These are phyloP conservation scores for Leptinotarsa juncta DNA, from an alignment of 2,888 invertebrate genomes.

Conservation along the genomic window DNA sequence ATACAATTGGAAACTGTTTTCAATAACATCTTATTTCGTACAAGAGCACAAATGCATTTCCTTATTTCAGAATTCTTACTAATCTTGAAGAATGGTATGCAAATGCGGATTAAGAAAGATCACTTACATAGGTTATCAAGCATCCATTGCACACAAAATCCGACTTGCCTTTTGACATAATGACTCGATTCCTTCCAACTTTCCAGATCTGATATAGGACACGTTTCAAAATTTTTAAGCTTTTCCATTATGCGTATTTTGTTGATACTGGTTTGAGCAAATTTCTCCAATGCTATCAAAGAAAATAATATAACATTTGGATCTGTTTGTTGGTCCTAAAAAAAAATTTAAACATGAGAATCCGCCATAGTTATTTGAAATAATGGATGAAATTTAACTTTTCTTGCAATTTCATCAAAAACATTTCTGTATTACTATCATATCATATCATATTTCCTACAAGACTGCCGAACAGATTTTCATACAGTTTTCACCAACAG, in stretches of 20 bases:
- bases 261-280: conserved; percentile 92
- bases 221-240: conserved; percentile 70
- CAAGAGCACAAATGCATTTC: too few relatives aligned
- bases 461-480: too few relatives aligned
- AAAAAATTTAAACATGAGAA: conserved; percentile 39
- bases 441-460: too few relatives aligned
- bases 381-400: too few relatives aligned
- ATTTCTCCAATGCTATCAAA: conserved; percentile 91
- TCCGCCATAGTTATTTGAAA: too few relatives aligned
- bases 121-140: conserved; percentile 89
- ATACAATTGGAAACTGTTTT: too few relatives aligned
- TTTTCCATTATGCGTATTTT: conserved; percentile 80
- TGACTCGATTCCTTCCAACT: conserved; percentile 72
- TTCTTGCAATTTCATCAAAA: too few relatives aligned
- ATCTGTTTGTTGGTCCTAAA: conserved; percentile 72
- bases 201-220: conserved; percentile 80
- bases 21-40: too few relatives aligned
- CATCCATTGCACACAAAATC: conserved; percentile 93
- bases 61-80: too few relatives aligned
- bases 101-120: background rate
- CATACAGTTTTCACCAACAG: too few relatives aligned
- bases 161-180: conserved; percentile 83
- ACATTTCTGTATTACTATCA: too few relatives aligned
- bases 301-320: conserved; percentile 86
- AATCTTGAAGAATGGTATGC: background rate